Base-by-base conservation (phyloP, 1,140 invertebrate species). In the Halesus radiatus region DNA sequence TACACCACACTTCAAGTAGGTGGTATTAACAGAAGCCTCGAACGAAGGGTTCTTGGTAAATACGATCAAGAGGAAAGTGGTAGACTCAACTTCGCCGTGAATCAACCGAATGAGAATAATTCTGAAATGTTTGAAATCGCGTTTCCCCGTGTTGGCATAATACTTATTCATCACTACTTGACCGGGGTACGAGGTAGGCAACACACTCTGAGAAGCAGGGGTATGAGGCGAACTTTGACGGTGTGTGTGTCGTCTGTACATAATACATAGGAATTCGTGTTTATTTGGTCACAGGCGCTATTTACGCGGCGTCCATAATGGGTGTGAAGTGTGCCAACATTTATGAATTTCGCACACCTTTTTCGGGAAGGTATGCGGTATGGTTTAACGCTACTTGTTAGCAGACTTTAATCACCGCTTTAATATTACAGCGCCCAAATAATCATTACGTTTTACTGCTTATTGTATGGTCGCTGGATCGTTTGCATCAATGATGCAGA, bases 251-350 rank as follows among this genome's bases (percentile, higher is more conserved):
- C 53, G 10, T 56, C 54, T 7, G n/a, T 56, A 56, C n/a, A 16
- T 64, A 45, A 32, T 45, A 26, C 15, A 64, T 64, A 16, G 18
- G 23, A 22, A 64, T 64, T 64, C 60, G 23, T 64, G 37, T 70
- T 45, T 45, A 45, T 45, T 70, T 23, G 66, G 66, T 45, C 66
- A 50, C 66, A 50, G 66, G 32, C 66, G 37, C 66, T 70, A 50
- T 45, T 70, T 70, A 50, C 37, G 66, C 7, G 66, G 29, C 32
- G 66, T 50, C 32, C 18, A 23, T 45, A 50, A 50, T 70, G 66
- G 62, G 37, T 70, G 66, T 70, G 66, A 70, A 70, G 66, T 70
- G 18, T 70, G 66, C 66, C 66, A 70, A 70, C 37, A 70, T 70
- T 45, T 50, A 70, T 66, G 62, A 26, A 22, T 32, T 66, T 22